phyloP scores from a whole-genome alignment of 2,888 invertebrate genomes.

The Scaptomyza tumidula region DNA sequence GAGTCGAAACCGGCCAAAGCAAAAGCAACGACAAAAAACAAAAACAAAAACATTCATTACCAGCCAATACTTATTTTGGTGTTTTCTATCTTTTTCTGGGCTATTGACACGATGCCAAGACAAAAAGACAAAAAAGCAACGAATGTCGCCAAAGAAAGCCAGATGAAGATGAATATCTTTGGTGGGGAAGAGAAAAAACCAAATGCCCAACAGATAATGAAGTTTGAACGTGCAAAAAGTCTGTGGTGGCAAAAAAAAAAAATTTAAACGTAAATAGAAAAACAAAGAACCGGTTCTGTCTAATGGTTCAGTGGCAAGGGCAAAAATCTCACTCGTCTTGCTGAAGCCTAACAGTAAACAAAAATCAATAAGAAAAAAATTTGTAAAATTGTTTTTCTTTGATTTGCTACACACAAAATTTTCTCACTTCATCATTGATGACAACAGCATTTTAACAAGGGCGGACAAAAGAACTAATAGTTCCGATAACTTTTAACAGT shows the following conservation, averaged over 20 bases:
- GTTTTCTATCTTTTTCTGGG: conserved; percentile 53
- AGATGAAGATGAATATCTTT: conserved; percentile 29
- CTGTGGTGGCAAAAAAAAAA: background rate
- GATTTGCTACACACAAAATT: background rate
- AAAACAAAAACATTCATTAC: conserved; percentile 43
- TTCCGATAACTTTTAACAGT: conserved; percentile 1
- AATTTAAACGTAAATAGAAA: conserved; percentile 1
- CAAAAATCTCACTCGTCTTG: conserved; percentile 22
- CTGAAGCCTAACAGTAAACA: background rate
- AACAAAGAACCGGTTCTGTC: conserved; percentile 65
- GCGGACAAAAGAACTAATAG: background rate
- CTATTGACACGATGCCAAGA: conserved; percentile 65
- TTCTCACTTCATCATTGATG: background rate
- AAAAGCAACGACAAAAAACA: background rate
- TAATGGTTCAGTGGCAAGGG: conserved; percentile 32
- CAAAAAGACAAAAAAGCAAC: conserved; percentile 16
- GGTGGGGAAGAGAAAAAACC: conserved; percentile 17
- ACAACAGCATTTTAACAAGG: background rate
- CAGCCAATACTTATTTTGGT: conserved; percentile 42
- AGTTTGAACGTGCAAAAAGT: conserved; percentile 45
- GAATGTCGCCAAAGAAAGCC: conserved; percentile 53
- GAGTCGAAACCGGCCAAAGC: conserved; percentile 15
- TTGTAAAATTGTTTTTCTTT: background rate
- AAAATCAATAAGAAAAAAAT: background rate
- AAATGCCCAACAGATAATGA: conserved; percentile 34